Conservation (phyloP, 1,140 invertebrate species). For the Coptotermes formosanus region DNA sequence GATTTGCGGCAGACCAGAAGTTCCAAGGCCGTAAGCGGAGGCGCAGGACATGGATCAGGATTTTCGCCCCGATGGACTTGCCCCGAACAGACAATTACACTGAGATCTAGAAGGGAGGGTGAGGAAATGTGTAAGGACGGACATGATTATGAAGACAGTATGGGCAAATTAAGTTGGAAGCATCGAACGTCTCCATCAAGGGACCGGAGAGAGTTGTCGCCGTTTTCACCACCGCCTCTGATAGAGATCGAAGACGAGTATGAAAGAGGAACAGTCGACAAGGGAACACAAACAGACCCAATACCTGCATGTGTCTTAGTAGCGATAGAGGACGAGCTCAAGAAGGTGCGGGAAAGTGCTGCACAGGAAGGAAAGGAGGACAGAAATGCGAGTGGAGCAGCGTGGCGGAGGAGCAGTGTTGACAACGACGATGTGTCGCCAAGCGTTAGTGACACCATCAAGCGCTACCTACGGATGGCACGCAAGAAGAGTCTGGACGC, state of each 20-base stretch:
- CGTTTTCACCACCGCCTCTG: conserved; percentile 58
- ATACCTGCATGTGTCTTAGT: conserved; percentile 55
- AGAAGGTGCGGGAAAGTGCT: neutral
- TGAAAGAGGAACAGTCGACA: conserved; percentile 47
- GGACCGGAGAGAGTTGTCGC: neutral
- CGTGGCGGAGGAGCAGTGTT: conserved; percentile 55
- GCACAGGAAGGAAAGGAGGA: neutral
- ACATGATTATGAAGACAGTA: neutral
- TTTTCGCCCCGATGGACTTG: conserved; percentile 38
- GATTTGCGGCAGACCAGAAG: conserved; percentile 67
- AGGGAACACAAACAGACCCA: conserved; percentile 61
- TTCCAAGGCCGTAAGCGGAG: conserved; percentile 45
- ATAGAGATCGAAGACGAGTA: conserved; percentile 64
- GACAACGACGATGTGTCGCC: conserved; percentile 81
- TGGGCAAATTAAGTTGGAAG: neutral
- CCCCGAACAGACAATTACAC: neutral
- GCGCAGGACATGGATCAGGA: conserved; percentile 31
- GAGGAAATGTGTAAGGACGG: neutral
- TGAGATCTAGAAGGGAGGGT: neutral
- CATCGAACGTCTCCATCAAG: neutral
- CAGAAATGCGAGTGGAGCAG: neutral
- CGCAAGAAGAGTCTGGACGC: conserved; percentile 79
- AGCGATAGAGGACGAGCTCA: conserved; percentile 51
- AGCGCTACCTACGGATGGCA: conserved; percentile 78
- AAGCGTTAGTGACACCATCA: conserved; percentile 81